A percentile compares a stretch with the other conserved stretches of the same genome.
Conservation (phyloP, 2,113 vertebrate species). For the Synodontis membranacea region DNA sequence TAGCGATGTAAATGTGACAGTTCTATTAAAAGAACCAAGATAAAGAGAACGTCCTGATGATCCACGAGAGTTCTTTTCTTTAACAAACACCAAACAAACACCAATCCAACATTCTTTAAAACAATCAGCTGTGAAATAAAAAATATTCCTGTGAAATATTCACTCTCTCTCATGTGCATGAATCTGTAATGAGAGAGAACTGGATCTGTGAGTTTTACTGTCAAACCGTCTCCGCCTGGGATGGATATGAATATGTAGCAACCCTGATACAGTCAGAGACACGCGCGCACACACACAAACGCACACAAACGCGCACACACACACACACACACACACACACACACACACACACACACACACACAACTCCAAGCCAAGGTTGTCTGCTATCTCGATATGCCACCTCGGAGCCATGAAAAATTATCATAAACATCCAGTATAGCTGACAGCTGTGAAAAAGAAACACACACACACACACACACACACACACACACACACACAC, state of each 20-base stretch:
- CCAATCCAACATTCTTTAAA: not conserved
- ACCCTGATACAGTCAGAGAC: not conserved
- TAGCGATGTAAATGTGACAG: not conserved
- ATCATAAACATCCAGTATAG: conserved; percentile 37
- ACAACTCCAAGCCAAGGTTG: not conserved
- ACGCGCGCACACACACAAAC: not conserved
- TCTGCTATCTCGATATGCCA: not conserved
- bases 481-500: not conserved
- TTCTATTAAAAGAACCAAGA: not conserved
- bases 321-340: no score
- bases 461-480: conserved; percentile 8
- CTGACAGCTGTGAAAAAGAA: conserved; percentile 12
- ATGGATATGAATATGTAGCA: conserved; percentile 29
- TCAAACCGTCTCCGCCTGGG: not conserved
- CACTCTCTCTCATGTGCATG: not conserved
- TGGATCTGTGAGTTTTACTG: not conserved
- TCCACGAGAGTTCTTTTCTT: not conserved
- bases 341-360: not conserved
- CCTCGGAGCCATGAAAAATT: conserved; percentile 15
- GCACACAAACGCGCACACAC: not conserved
- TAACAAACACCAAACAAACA: not conserved
- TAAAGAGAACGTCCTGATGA: no score
- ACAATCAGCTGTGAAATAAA: not conserved
- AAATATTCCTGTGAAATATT: not conserved
- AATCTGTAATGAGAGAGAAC: not conserved